These are phyloP conservation scores for Orchestes rusci DNA, from an alignment of 2,888 invertebrate genomes.

Conservation along the genomic window DNA sequence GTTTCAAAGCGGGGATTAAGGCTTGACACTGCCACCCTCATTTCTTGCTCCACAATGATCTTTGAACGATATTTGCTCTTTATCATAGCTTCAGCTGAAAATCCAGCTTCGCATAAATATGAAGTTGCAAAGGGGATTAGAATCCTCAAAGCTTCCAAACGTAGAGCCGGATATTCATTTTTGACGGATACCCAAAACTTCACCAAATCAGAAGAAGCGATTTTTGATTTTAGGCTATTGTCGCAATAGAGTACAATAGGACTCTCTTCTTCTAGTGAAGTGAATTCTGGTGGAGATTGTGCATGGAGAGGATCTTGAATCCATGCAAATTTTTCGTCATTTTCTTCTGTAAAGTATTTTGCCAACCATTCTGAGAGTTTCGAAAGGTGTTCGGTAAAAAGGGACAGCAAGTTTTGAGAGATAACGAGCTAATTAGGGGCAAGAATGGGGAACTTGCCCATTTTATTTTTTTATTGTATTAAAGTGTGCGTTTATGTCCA, in stretches of 20 bases:
- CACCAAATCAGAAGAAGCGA: constrained; percentile 10
- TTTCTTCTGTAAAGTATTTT: too few species aligned
- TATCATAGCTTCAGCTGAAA: constrained; percentile 13
- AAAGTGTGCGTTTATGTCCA: too few species aligned
- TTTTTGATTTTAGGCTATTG: constrained; percentile 11
- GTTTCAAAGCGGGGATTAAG: constrained; percentile 6
- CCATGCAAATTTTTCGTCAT: constrained; percentile 11
- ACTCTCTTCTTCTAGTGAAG: constrained; percentile 9
- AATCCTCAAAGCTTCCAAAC: not conserved
- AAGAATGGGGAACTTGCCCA: too few species aligned
- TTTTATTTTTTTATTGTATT: too few species aligned
- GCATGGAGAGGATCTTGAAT: constrained; percentile 8
- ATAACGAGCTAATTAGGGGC: too few species aligned
- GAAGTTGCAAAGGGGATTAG: constrained; percentile 4
- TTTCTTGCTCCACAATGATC: constrained; percentile 6
- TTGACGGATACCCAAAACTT: constrained; percentile 6
- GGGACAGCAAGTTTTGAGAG: too few species aligned
- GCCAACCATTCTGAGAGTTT: too few species aligned
- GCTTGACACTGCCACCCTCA: constrained; percentile 7
- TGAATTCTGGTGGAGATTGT: constrained; percentile 12
- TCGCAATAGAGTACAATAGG: constrained; percentile 12
- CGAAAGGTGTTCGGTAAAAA: too few species aligned
- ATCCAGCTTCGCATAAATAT: constrained; percentile 14
- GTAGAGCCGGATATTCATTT: constrained; percentile 7
- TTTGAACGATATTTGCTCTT: constrained; percentile 16